A percentile compares a stretch with the other conserved stretches of the same genome.
Evolutionary conservation across 2,113 vertebrate species (phyloP).

Genomic region (Serilophus lunatus): DNA sequence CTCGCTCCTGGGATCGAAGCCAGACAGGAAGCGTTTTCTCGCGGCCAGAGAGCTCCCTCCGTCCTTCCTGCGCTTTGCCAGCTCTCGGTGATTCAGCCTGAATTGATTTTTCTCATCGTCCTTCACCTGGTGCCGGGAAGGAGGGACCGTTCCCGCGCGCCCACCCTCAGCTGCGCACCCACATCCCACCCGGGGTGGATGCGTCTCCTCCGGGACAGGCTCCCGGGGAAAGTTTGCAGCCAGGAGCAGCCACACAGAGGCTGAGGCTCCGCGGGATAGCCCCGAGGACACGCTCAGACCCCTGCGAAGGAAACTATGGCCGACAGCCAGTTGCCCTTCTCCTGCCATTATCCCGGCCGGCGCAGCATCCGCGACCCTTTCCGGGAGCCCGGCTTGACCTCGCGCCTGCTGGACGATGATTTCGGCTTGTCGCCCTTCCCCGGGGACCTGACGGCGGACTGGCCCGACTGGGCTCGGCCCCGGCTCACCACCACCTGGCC

Average conservation of each 20-base stretch:
- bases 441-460: slow-evolving; percentile 88
- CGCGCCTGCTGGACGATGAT: slow-evolving; percentile 91
- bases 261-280: neutral
- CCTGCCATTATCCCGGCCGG: slow-evolving; percentile 78
- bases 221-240: neutral
- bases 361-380: slow-evolving; percentile 88
- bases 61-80: slow-evolving; percentile 14
- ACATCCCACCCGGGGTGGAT: neutral
- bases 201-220: neutral
- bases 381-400: slow-evolving; percentile 82
- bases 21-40: slow-evolving; percentile 46
- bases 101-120: neutral
- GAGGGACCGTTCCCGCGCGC: neutral
- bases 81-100: slow-evolving; percentile 13
- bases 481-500: slow-evolving; percentile 88
- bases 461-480: slow-evolving; percentile 92
- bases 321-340: slow-evolving; percentile 86
- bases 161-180: neutral
- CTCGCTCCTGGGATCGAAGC: slow-evolving; percentile 21
- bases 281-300: neutral
- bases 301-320: slow-evolving; percentile 76
- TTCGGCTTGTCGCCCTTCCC: slow-evolving; percentile 90
- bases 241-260: neutral
- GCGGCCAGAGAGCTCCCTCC: slow-evolving; percentile 4
- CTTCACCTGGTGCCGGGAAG: slow-evolving; percentile 20